A percentile compares a stretch with the other conserved stretches of the same genome.
These are phyloP conservation scores for Micropoecilia bifurca DNA, from an alignment of 2,797 vertebrate species.

Conservation along the genomic window DNA sequence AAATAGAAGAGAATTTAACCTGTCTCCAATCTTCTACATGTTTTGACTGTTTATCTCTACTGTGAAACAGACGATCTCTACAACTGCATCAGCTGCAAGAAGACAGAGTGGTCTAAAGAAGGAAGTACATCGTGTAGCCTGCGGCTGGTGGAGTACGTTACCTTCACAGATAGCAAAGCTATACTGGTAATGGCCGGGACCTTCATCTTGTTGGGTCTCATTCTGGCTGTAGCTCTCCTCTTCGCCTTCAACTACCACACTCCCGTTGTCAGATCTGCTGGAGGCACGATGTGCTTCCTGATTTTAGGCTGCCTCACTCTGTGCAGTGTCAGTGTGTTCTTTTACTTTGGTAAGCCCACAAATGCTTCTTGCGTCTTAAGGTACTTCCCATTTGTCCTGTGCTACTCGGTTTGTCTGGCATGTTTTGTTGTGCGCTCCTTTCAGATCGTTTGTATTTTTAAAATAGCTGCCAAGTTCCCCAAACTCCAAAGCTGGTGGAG, in stretches of 20 bases:
- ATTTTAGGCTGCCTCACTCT: slow-evolving; percentile 81
- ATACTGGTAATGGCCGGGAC: slow-evolving; percentile 61
- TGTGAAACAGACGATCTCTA: slow-evolving; percentile 64
- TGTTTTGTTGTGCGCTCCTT: slow-evolving; percentile 86
- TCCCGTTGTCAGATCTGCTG: slow-evolving; percentile 87
- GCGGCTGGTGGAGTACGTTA: slow-evolving; percentile 74
- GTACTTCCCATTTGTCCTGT: slow-evolving; percentile 70
- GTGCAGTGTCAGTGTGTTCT: slow-evolving; percentile 77
- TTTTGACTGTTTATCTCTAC: slow-evolving; percentile 2
- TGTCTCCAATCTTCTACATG: neutral
- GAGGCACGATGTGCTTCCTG: slow-evolving; percentile 85
- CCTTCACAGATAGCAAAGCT: slow-evolving; percentile 69
- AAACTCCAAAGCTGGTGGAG: slow-evolving; percentile 78
- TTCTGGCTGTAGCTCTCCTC: slow-evolving; percentile 63
- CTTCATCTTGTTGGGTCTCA: slow-evolving; percentile 65
- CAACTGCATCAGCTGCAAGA: slow-evolving; percentile 69
- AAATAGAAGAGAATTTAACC: neutral
- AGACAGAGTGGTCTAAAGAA: slow-evolving; percentile 79
- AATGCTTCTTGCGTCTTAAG: slow-evolving; percentile 70
- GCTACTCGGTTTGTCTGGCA: slow-evolving; percentile 81
- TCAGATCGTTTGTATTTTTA: slow-evolving; percentile 88
- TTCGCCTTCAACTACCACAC: slow-evolving; percentile 81
- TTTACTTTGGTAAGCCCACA: slow-evolving; percentile 82
- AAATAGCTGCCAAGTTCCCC: slow-evolving; percentile 82
- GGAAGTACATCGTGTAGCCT: slow-evolving; percentile 79